These are phyloP conservation scores for Arenicola marina DNA, from an alignment of 2,888 invertebrate genomes.

Conservation along the genomic window DNA sequence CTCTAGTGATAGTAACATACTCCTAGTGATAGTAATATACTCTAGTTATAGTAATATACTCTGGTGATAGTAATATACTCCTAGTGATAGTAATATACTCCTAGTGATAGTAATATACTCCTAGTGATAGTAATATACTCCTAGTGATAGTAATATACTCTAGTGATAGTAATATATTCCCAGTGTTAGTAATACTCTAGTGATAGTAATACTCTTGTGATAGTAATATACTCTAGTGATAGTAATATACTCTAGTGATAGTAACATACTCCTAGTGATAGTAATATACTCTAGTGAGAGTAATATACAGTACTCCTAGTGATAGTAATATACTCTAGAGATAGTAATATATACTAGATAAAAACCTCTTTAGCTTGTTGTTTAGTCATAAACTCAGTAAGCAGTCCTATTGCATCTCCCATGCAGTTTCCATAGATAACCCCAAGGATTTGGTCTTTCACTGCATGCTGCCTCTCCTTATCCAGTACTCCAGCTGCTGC, in stretches of 20 bases:
- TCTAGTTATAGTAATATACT: too few relatives aligned
- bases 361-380: conserved; percentile 50
- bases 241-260: background rate
- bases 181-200: background rate
- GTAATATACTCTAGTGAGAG: background rate
- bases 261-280: background rate
- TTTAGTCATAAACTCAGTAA: conserved; percentile 50
- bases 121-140: background rate
- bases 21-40: too few relatives aligned
- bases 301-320: background rate
- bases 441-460: conserved; percentile 14
- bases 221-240: too few relatives aligned
- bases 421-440: conserved; percentile 45
- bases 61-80: too few relatives aligned
- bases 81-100: too few relatives aligned
- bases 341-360: background rate
- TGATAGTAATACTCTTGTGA: too few relatives aligned
- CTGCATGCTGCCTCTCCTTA: too few relatives aligned
- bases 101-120: background rate
- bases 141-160: too few relatives aligned
- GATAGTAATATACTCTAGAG: background rate
- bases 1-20: too few relatives aligned
- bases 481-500: too few relatives aligned
- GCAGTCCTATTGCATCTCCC: conserved; percentile 56
- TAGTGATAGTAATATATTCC: too few relatives aligned